phyloP scores from a whole-genome alignment of 2,113 vertebrate genomes.

The Lamprologus ornatipinnis region DNA sequence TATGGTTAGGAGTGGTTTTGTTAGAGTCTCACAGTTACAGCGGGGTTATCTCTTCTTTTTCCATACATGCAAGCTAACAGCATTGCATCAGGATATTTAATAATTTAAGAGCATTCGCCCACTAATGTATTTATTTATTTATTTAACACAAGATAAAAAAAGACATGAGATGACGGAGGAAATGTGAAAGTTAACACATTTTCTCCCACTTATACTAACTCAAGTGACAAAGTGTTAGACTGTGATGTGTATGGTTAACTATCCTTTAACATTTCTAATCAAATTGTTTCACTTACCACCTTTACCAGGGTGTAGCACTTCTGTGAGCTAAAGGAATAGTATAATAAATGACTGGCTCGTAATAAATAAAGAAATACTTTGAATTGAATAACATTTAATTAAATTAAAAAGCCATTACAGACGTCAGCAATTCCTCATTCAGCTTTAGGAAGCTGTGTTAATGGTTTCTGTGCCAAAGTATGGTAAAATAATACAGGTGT shows the following conservation, averaged over 20 bases:
- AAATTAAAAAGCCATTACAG: background rate
- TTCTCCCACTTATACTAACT: background rate
- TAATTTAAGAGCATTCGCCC: background rate
- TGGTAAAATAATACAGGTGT: slow-evolving; percentile 12
- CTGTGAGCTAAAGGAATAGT: background rate
- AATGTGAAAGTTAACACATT: background rate
- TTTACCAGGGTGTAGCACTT: background rate
- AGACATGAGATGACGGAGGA: background rate
- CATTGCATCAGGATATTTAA: background rate
- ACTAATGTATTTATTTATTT: background rate
- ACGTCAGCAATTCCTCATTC: background rate
- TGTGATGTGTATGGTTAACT: background rate
- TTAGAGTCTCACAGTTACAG: background rate
- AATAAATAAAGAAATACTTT: background rate
- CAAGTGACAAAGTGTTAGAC: background rate
- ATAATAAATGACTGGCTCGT: background rate
- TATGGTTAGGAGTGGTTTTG: background rate
- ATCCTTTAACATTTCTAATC: background rate
- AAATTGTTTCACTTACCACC: background rate
- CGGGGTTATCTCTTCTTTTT: background rate
- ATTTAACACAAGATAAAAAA: background rate
- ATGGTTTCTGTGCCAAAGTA: background rate
- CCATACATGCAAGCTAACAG: background rate
- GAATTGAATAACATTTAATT: background rate
- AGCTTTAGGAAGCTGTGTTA: background rate